phyloP scores from a whole-genome alignment of 2,888 invertebrate species.

The Andricus quercusramuli region DNA sequence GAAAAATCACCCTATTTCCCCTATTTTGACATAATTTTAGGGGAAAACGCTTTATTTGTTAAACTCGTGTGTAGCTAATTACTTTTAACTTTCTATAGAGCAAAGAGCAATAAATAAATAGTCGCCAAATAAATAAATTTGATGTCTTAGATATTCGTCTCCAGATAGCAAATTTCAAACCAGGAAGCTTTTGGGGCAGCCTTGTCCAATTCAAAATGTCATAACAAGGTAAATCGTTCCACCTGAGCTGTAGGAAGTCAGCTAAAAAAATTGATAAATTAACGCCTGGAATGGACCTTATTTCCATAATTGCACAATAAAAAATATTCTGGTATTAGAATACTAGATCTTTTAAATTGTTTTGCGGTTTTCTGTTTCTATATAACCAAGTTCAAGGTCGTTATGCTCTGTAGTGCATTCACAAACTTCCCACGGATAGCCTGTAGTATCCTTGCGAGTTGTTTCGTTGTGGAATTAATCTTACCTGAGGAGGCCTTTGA shows the following conservation, averaged over 20 bases:
- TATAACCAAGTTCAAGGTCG: slow-evolving; percentile 67
- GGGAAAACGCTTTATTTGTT: not conserved
- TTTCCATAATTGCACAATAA: not conserved
- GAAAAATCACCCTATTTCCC: no score
- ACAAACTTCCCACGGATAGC: slow-evolving; percentile 53
- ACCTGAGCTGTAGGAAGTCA: not conserved
- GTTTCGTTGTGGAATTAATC: slow-evolving; percentile 13
- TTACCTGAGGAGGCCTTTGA: slow-evolving; percentile 19
- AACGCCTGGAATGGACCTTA: not conserved
- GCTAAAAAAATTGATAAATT: not conserved
- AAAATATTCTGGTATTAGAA: not conserved
- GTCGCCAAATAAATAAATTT: not conserved
- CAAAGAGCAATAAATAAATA: no score
- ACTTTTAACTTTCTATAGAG: no score
- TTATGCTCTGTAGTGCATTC: slow-evolving; percentile 60
- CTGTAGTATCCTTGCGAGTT: slow-evolving; percentile 25
- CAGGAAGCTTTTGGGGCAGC: not conserved
- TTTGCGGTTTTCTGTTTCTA: slow-evolving; percentile 53
- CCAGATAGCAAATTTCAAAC: not conserved
- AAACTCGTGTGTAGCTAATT: not conserved
- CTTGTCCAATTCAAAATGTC: not conserved
- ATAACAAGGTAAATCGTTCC: slow-evolving; percentile 6
- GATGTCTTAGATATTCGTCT: not conserved
- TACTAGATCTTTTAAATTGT: slow-evolving; percentile 22
- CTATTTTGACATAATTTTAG: no score